Conservation (phyloP, 2,888 invertebrate species). For the Mayetiola destructor region DNA sequence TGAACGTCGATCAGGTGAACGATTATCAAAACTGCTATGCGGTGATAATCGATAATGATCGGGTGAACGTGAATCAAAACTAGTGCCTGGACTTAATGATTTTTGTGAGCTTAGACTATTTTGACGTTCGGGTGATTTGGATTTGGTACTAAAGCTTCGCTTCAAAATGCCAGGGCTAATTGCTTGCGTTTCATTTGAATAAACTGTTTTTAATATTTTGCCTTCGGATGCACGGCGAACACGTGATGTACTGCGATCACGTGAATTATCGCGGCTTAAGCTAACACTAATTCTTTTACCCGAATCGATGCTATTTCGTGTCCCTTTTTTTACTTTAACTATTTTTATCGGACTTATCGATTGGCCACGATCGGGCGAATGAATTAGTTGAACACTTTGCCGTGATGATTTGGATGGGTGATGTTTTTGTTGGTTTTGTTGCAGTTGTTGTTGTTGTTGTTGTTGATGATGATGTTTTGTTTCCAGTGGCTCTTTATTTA, state of each 20-base stretch:
- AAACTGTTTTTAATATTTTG: slow-evolving; percentile 30
- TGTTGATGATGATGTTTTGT: slow-evolving; percentile 16
- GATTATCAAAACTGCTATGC: slow-evolving; percentile 30
- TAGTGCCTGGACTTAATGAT: slow-evolving; percentile 26
- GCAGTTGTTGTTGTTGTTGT: slow-evolving; percentile 20
- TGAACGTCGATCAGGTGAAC: slow-evolving; percentile 29
- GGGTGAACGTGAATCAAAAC: slow-evolving; percentile 30
- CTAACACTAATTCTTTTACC: slow-evolving; percentile 30
- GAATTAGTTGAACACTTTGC: slow-evolving; percentile 42
- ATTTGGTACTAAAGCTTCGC: slow-evolving; percentile 30
- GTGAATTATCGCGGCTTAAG: slow-evolving; percentile 30
- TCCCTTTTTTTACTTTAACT: slow-evolving; percentile 36
- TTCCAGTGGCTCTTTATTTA: slow-evolving; percentile 16
- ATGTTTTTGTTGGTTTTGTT: too few species aligned
- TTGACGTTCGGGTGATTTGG: slow-evolving; percentile 31
- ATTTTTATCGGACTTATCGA: slow-evolving; percentile 34
- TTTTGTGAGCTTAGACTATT: slow-evolving; percentile 29
- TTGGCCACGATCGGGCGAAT: slow-evolving; percentile 36
- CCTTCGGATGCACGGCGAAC: slow-evolving; percentile 32
- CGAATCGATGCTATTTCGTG: slow-evolving; percentile 42
- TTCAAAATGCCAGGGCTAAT: slow-evolving; percentile 26
- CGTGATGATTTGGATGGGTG: slow-evolving; percentile 37
- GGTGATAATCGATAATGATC: slow-evolving; percentile 20
- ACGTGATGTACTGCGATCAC: slow-evolving; percentile 28
- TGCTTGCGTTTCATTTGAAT: slow-evolving; percentile 22